Conservation (phyloP, 2,113 vertebrate species). For the Sander vitreus region DNA sequence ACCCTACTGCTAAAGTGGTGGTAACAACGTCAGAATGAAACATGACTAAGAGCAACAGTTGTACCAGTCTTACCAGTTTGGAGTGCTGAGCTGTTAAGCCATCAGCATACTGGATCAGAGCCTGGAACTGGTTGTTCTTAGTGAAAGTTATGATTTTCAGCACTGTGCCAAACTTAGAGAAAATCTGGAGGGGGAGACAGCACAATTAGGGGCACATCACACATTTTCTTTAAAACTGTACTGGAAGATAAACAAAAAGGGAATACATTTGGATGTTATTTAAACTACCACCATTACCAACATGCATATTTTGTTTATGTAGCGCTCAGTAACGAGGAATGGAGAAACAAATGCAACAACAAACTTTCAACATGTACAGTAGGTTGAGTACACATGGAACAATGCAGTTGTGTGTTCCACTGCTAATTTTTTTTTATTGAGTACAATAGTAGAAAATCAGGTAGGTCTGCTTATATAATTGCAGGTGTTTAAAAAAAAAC, state of each 20-base stretch:
- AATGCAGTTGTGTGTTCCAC: background rate
- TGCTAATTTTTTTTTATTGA: background rate
- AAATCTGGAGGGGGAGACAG: slow-evolving; percentile 86
- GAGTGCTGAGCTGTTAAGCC: slow-evolving; percentile 93
- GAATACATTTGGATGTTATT: background rate
- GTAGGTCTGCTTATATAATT: background rate
- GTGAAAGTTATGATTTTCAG: slow-evolving; percentile 98
- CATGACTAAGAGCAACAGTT: background rate
- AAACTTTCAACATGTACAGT: background rate
- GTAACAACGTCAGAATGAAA: background rate
- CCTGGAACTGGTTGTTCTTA: slow-evolving; percentile 98
- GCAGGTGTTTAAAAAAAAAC: background rate
- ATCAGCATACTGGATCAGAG: slow-evolving; percentile 94
- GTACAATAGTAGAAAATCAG: background rate
- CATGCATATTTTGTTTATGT: background rate
- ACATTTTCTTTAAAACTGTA: background rate
- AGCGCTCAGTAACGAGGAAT: background rate
- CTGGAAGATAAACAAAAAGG: background rate
- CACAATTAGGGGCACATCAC: background rate
- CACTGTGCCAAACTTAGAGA: slow-evolving; percentile 97
- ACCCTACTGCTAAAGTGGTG: background rate
- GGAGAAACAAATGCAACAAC: background rate
- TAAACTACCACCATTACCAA: background rate
- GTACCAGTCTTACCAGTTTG: slow-evolving; percentile 88
- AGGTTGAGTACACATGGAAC: background rate